Conservation (phyloP, 2,797 vertebrate genomes). For the Menidia menidia region DNA sequence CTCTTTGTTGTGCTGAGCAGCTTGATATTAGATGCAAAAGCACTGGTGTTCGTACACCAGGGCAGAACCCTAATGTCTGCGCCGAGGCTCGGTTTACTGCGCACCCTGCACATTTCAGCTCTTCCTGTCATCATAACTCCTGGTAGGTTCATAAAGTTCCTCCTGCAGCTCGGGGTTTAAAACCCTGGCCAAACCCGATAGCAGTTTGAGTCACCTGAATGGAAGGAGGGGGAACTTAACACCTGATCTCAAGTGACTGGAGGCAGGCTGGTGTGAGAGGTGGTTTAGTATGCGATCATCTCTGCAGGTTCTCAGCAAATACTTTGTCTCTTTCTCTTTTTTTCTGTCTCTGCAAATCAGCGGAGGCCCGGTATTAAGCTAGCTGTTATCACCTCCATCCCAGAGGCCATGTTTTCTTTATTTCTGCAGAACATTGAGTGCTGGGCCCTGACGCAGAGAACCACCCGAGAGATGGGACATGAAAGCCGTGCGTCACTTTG, state of each 20-base stretch:
- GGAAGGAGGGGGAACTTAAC: too few relatives aligned
- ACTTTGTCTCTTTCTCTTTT: not conserved
- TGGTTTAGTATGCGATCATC: too few relatives aligned
- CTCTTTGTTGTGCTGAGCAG: not conserved
- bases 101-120: slow-evolving; percentile 10
- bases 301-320: not conserved
- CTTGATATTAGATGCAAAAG: not conserved
- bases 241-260: too few relatives aligned
- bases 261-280: too few relatives aligned
- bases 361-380: not conserved
- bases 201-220: too few relatives aligned
- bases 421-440: slow-evolving; percentile 27
- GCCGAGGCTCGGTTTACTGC: slow-evolving; percentile 12
- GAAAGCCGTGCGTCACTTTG: slow-evolving; percentile 20
- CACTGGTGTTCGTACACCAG: not conserved
- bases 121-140: slow-evolving; percentile 6
- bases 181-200: not conserved
- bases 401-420: slow-evolving; percentile 25
- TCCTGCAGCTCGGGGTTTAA: too few relatives aligned
- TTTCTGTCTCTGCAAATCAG: not conserved
- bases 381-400: slow-evolving; percentile 4
- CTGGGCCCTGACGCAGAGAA: slow-evolving; percentile 49
- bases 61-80: slow-evolving; percentile 7
- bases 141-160: not conserved
- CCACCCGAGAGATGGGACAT: slow-evolving; percentile 69